Base-by-base conservation (phyloP, 2,113 vertebrate genomes). In the Bostrychus sinensis region DNA sequence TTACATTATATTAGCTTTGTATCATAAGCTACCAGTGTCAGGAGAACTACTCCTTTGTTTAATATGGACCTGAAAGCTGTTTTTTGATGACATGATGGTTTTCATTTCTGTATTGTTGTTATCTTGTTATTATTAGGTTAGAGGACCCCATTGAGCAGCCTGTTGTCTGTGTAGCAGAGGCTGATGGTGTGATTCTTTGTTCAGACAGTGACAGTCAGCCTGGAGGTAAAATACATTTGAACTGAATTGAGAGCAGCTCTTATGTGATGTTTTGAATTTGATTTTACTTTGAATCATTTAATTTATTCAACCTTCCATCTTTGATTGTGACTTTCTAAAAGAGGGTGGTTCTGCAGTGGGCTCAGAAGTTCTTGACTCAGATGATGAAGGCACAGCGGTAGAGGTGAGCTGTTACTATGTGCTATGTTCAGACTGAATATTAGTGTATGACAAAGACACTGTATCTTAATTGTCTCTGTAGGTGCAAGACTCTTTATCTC, bases 141-240 rank as follows among this genome's bases (percentile, higher is more conserved):
- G 87, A 88, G 17, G 85, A 85, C 34, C 28, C 55, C 3, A 57
- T 70, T 37, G 78, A 81, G 14, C 42, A 67, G 48, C 4, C 34
- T 45, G 48, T 25, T 25, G 12, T 55, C 39, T 19, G 36, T 14
- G 20, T 37, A 5, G 25, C 45, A 54, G 62, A 77, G 41, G 6
- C 30, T 32, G 69, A 81, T 10, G 75, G 32, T 14, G 68, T 57
- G 1, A 25, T 68, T 20, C 30, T 63, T 4, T 71, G 20, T 8
- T 56, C 56, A 7, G 88, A 82, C 7, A 72, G 26, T 25, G 76
- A 78, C 55, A 53, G 48, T 2, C 84, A 82, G 11, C 20, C 73
- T 64, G 82, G 56, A 65, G 89, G 91, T 91, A 83, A 34, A 20
- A 22, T n/a, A 36, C 28, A 17, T 17, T 19, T 43, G 7, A 19